Evolutionary conservation across 2,113 vertebrate species (phyloP).

Genomic region (Planiliza haematocheilus): DNA sequence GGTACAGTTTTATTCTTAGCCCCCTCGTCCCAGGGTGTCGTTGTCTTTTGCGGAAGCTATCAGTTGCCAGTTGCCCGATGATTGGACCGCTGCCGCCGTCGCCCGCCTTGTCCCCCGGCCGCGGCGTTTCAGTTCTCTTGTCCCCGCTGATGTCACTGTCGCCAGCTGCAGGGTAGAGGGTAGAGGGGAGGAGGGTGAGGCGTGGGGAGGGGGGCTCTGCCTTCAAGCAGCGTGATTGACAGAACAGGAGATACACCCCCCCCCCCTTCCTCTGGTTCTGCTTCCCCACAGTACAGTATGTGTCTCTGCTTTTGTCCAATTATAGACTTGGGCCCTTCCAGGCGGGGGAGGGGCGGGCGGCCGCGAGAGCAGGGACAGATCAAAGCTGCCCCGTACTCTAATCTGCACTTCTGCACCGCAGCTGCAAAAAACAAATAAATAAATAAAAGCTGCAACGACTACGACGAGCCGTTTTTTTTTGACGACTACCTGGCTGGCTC

Average conservation of each 20-base stretch:
- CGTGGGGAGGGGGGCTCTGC: conserved; percentile 17
- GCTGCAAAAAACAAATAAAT: conserved; percentile 42
- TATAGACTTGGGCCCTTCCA: conserved; percentile 55
- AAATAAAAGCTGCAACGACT: conserved; percentile 4
- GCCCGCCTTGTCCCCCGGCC: conserved; percentile 31
- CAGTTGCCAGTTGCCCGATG: conserved; percentile 68
- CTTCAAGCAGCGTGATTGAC: conserved; percentile 67
- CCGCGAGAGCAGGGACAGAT: conserved; percentile 51
- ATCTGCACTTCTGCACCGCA: conserved; percentile 53
- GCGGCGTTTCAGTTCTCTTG: conserved; percentile 34
- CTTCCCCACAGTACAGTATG: conserved; percentile 46
- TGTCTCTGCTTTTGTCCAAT: conserved; percentile 72
- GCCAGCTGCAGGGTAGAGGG: conserved; percentile 47
- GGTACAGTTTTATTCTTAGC: conserved; percentile 79
- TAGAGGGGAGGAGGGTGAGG: background rate
- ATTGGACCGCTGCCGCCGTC: conserved; percentile 60
- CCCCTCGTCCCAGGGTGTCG: conserved; percentile 59
- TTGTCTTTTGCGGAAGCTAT: conserved; percentile 73
- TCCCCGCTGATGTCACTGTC: conserved; percentile 69
- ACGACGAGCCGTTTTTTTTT: conserved; percentile 27
- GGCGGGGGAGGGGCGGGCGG: conserved; percentile 11
- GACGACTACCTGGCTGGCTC: conserved; percentile 46
- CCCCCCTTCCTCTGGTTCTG: conserved; percentile 29
- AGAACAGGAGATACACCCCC: conserved; percentile 55
- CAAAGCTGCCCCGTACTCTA: conserved; percentile 56